These are phyloP conservation scores for Hestina assimilis DNA, from an alignment of 1,140 invertebrate genomes.

Conservation along the genomic window DNA sequence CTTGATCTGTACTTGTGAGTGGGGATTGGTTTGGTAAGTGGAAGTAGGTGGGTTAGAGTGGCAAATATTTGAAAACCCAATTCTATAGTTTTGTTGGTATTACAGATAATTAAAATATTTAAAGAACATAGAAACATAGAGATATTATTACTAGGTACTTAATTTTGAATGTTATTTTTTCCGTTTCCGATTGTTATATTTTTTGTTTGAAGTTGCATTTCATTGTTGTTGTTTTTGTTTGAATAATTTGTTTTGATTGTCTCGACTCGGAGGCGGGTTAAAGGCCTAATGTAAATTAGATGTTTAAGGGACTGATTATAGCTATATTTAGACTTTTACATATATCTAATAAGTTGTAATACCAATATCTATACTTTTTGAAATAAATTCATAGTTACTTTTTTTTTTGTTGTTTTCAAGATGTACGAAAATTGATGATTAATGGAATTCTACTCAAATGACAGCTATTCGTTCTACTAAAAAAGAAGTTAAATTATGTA, in stretches of 20 bases:
- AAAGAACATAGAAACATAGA: not conserved
- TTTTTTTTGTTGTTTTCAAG: not conserved
- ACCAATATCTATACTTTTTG: constrained; percentile 12
- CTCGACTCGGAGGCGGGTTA: not conserved
- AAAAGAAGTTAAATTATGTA: too few relatives aligned
- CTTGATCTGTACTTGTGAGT: too few relatives aligned
- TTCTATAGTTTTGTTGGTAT: too few relatives aligned
- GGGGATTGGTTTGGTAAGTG: too few relatives aligned
- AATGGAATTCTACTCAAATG: too few relatives aligned
- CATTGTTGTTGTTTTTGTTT: constrained; percentile 3
- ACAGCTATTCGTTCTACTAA: too few relatives aligned
- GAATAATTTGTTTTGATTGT: not conserved
- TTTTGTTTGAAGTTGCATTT: constrained; percentile 6
- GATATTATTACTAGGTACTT: constrained; percentile 4
- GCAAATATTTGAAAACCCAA: too few relatives aligned
- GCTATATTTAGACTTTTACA: constrained; percentile 16
- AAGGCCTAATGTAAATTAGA: constrained; percentile 26
- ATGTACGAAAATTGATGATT: too few relatives aligned
- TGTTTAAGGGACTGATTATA: constrained; percentile 19
- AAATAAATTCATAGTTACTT: not conserved
- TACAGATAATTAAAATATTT: not conserved
- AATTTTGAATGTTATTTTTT: constrained; percentile 11
- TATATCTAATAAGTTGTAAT: constrained; percentile 11
- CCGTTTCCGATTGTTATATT: constrained; percentile 2
- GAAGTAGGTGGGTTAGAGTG: too few relatives aligned